These are phyloP conservation scores for Myanophis thanlyinensis DNA, from an alignment of 2,113 vertebrate species.

Conservation along the genomic window DNA sequence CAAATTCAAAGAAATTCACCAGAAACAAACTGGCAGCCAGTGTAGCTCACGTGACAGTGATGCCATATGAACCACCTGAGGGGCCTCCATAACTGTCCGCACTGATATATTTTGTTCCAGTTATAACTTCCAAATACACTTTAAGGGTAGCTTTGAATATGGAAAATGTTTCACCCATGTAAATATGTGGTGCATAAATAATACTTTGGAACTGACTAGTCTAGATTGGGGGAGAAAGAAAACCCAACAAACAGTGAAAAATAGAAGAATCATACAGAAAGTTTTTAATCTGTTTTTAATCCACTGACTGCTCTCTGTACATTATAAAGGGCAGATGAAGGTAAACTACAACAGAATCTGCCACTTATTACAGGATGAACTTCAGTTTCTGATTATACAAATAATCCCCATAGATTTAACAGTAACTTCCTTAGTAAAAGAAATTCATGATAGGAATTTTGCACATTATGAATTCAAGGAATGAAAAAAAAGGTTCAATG, in stretches of 20 bases:
- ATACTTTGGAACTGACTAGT: not conserved
- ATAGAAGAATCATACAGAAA: not conserved
- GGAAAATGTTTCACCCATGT: not conserved
- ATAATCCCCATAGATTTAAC: not conserved
- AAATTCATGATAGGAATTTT: not conserved
- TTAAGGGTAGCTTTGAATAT: not conserved
- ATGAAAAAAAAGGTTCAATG: not conserved
- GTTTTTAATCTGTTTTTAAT: not conserved
- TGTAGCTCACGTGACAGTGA: not conserved
- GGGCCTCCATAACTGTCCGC: no score
- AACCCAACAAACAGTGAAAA: not conserved
- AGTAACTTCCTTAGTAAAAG: not conserved
- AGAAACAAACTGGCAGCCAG: not conserved
- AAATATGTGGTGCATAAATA: not conserved
- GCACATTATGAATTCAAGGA: not conserved
- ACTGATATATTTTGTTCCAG: no score
- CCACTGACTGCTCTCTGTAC: not conserved
- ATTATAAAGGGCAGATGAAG: not conserved
- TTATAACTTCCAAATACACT: not conserved
- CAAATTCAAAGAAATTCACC: no score
- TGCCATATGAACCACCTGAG: not conserved
- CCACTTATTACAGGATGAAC: not conserved
- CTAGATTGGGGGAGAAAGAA: not conserved
- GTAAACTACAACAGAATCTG: not conserved
- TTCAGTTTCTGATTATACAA: not conserved